phyloP scores from a whole-genome alignment of 2,113 vertebrate species.

The Passer montanus region DNA sequence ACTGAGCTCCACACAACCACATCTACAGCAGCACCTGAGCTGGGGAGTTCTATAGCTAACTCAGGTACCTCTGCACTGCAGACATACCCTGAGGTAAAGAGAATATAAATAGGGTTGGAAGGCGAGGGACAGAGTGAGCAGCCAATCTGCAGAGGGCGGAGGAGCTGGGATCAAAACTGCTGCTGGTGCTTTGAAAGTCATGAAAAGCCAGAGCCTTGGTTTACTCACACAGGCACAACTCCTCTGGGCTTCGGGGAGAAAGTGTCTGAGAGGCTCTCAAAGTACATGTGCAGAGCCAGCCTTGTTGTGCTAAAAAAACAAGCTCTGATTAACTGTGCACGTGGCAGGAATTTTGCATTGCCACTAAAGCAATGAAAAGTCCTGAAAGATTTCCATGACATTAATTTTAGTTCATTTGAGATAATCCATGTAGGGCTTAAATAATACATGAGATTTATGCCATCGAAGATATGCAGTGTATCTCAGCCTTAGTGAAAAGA shows the following conservation, averaged over 20 bases:
- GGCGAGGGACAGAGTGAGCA: not conserved
- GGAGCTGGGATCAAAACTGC: slow-evolving; percentile 37
- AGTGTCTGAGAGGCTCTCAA: not conserved
- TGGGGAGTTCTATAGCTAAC: not conserved
- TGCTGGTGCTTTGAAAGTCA: not conserved
- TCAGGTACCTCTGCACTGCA: not conserved
- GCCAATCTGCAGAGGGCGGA: not conserved
- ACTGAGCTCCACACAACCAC: not conserved
- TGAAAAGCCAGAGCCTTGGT: slow-evolving; percentile 25
- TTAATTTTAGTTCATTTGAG: slow-evolving; percentile 45
- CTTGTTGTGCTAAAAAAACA: slow-evolving; percentile 13
- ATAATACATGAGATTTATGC: slow-evolving; percentile 60
- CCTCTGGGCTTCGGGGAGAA: slow-evolving; percentile 21
- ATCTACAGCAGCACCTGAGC: not conserved
- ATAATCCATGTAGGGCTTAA: slow-evolving; percentile 42
- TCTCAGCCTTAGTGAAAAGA: not conserved
- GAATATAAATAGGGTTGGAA: slow-evolving; percentile 32
- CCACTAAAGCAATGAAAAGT: not conserved
- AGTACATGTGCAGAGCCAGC: not conserved
- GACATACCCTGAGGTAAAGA: slow-evolving; percentile 20
- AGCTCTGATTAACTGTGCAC: slow-evolving; percentile 22
- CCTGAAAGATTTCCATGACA: slow-evolving; percentile 24
- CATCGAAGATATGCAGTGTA: not conserved
- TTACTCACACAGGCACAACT: not conserved
- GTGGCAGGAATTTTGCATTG: slow-evolving; percentile 39